Evolutionary conservation across 2,888 invertebrate genomes (phyloP).

Genomic region (Eubasilissa splendida): DNA sequence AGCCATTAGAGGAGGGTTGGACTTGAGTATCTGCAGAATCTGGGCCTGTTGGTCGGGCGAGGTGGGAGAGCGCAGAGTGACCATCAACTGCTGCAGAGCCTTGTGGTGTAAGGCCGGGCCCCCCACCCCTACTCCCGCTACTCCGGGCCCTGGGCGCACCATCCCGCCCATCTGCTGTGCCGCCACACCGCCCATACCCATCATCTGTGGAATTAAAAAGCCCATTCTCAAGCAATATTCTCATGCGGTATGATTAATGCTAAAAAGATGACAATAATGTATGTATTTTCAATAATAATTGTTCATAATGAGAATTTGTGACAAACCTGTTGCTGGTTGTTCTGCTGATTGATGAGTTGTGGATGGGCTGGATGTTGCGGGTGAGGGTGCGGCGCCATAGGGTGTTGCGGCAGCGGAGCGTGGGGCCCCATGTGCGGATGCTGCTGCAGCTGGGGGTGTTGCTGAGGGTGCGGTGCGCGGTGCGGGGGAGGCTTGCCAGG

Average conservation of each 20-base stretch:
- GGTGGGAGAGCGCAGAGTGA: conserved; percentile 90
- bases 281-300: background rate
- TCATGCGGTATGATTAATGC: conserved; percentile 60
- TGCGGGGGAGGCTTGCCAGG: conserved; percentile 63
- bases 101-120: conserved; percentile 69
- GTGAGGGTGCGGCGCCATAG: conserved; percentile 63
- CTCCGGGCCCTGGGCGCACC: conserved; percentile 58
- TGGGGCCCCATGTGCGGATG: conserved; percentile 62
- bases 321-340: conserved; percentile 63
- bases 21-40: conserved; percentile 90
- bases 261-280: background rate
- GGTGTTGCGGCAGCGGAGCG: conserved; percentile 62
- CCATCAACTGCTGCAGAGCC: conserved; percentile 89
- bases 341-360: conserved; percentile 72
- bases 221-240: conserved; percentile 67
- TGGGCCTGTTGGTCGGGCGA: conserved; percentile 94
- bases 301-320: background rate
- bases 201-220: conserved; percentile 63
- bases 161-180: conserved; percentile 29
- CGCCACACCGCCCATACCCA: conserved; percentile 20
- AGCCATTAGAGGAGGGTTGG: conserved; percentile 95
- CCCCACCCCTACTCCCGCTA: conserved; percentile 65
- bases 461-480: conserved; percentile 50
- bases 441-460: conserved; percentile 63
- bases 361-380: conserved; percentile 65